phyloP scores from a whole-genome alignment of 1,140 invertebrate species.

The Lepidostoma basale region DNA sequence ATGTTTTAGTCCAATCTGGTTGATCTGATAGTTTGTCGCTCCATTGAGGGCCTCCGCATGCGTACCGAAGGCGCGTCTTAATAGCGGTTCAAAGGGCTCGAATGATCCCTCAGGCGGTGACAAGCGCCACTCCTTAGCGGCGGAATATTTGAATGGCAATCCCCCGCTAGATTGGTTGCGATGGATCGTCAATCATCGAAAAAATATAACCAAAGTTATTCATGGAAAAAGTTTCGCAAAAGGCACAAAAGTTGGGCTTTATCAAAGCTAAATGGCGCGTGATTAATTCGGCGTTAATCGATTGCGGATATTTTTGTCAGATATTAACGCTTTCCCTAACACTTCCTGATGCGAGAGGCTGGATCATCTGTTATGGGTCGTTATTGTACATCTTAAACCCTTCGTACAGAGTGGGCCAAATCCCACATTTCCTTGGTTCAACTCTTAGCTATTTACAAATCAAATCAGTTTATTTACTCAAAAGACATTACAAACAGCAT shows the following conservation, averaged over 20 bases:
- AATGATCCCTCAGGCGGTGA: neutral
- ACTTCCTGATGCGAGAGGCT: constrained; percentile 1
- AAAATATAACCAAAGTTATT: constrained; percentile 33
- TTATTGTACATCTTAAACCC: too few species aligned
- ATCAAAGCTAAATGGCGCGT: constrained; percentile 23
- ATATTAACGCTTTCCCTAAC: constrained; percentile 15
- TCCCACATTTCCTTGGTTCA: too few species aligned
- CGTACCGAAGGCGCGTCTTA: neutral
- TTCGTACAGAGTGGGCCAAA: too few species aligned
- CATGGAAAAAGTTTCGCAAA: constrained; percentile 26
- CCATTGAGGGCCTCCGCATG: neutral
- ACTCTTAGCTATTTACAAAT: too few species aligned
- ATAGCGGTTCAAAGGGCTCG: neutral
- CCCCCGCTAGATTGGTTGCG: constrained; percentile 3
- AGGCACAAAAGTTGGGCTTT: constrained; percentile 30
- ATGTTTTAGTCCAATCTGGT: too few species aligned
- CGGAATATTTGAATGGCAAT: constrained; percentile 8
- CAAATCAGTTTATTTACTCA: too few species aligned
- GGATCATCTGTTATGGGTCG: constrained; percentile 15
- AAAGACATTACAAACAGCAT: too few species aligned
- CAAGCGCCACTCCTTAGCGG: neutral
- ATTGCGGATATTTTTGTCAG: constrained; percentile 32
- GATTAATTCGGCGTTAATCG: constrained; percentile 27
- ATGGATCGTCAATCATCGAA: constrained; percentile 28
- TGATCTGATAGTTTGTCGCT: neutral